Conservation (phyloP, 2,113 vertebrate species). For the Proterorhinus semilunaris region DNA sequence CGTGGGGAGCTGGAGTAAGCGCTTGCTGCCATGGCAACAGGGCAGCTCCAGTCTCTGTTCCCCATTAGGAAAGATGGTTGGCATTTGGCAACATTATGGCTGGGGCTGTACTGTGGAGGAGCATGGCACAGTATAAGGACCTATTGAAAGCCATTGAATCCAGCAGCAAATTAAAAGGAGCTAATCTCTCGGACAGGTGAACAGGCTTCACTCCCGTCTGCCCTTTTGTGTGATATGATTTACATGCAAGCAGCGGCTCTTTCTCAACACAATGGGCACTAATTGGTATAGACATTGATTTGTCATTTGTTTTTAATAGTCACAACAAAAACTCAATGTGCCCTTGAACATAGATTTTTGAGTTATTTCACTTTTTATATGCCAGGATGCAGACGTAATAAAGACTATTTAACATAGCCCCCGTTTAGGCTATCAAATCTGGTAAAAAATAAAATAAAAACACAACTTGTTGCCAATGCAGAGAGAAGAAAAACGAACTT, state of each 20-base stretch:
- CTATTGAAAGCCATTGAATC: conserved; percentile 66
- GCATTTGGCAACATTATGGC: conserved; percentile 62
- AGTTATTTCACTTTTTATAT: background rate
- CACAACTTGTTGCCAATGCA: no score
- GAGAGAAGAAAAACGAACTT: no score
- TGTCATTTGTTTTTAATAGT: background rate
- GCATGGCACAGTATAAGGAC: conserved; percentile 66
- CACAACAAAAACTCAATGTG: background rate
- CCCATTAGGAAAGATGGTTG: conserved; percentile 74
- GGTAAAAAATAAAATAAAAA: no score
- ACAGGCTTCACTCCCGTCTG: conserved; percentile 35
- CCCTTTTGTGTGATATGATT: conserved; percentile 10
- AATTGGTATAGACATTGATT: background rate
- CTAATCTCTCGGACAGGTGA: conserved; percentile 45
- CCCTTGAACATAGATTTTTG: background rate
- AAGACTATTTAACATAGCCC: background rate
- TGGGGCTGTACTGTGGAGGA: conserved; percentile 67
- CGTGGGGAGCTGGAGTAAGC: conserved; percentile 76
- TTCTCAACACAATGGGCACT: conserved; percentile 9
- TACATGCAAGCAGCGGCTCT: conserved; percentile 9
- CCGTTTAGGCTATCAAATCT: no score
- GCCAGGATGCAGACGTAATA: background rate
- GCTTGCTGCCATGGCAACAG: conserved; percentile 78
- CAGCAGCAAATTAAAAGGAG: conserved; percentile 56
- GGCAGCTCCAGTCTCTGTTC: conserved; percentile 71